phyloP scores from a whole-genome alignment of 1,140 invertebrate genomes.

The Anastrepha obliqua region DNA sequence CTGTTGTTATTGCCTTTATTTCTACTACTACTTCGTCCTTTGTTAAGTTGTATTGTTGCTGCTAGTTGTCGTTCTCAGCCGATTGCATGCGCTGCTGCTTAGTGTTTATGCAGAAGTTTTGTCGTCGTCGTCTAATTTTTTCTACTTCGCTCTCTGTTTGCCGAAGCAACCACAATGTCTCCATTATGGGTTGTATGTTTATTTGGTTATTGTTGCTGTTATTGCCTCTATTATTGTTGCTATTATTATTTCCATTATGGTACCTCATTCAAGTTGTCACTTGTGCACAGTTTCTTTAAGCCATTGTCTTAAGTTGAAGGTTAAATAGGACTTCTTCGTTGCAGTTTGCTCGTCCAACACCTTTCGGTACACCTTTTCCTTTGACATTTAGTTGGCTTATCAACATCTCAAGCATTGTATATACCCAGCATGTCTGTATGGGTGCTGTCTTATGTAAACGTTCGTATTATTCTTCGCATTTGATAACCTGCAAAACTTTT shows the following conservation, averaged over 20 bases:
- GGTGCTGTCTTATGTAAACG: not conserved
- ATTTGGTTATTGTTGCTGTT: not conserved
- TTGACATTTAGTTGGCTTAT: slow-evolving; percentile 37
- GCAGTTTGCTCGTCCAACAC: slow-evolving; percentile 18
- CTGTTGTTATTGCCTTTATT: not conserved
- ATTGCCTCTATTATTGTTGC: slow-evolving; percentile 21
- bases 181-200: not conserved
- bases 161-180: not conserved
- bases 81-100: not conserved
- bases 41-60: not conserved
- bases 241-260: slow-evolving; percentile 44
- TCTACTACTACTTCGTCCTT: not conserved
- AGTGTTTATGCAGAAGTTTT: not conserved
- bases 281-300: slow-evolving; percentile 2
- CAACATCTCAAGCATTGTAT: not conserved
- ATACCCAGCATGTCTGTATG: not conserved
- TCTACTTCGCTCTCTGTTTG: not conserved
- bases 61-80: not conserved
- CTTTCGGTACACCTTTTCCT: not conserved
- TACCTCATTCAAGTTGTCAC: slow-evolving; percentile 34
- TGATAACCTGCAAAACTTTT: slow-evolving; percentile 33
- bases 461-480: not conserved
- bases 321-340: slow-evolving; percentile 48
- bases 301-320: slow-evolving; percentile 35
- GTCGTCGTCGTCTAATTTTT: not conserved